phyloP scores from a whole-genome alignment of 2,888 invertebrate genomes.

The Parapristionchus giblindavisi region DNA sequence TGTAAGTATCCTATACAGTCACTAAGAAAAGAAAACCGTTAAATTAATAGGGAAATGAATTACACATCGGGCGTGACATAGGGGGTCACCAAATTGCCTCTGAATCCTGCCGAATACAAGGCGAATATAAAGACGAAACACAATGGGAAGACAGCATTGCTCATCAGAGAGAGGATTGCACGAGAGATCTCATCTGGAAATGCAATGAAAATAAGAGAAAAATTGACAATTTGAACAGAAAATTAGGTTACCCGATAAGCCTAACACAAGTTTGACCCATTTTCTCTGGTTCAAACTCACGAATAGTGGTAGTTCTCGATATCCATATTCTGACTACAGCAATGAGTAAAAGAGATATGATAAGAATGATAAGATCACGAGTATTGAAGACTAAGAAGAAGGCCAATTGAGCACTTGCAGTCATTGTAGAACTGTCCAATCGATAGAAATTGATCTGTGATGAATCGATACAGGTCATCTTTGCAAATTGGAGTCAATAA shows the following conservation, averaged over 20 bases:
- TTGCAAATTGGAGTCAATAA: not conserved
- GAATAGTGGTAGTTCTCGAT: not conserved
- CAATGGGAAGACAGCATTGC: slow-evolving; percentile 1
- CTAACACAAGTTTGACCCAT: not conserved
- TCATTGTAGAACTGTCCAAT: not conserved
- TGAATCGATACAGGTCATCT: not conserved
- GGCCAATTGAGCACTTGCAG: not conserved
- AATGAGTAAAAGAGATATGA: not conserved
- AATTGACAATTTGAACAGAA: not conserved
- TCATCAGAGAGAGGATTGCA: not conserved
- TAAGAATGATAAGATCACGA: not conserved
- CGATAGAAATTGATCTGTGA: slow-evolving; percentile 29
- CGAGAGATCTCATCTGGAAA: not conserved
- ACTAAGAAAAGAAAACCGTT: too few relatives aligned
- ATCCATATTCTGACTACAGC: not conserved
- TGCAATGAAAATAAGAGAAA: not conserved
- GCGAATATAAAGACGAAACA: slow-evolving; percentile 12
- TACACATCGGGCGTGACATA: slow-evolving; percentile 5
- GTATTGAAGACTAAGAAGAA: slow-evolving; percentile 23
- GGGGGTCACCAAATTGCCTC: slow-evolving; percentile 22
- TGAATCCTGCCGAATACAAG: slow-evolving; percentile 27
- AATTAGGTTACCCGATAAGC: not conserved
- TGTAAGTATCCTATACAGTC: too few relatives aligned
- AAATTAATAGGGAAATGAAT: not conserved
- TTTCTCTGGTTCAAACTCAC: not conserved